Percentiles rank a stretch among this genome's conserved stretches.
Evolutionary conservation across 2,888 invertebrate species (phyloP).

Genomic region (Euproctis similis): DNA sequence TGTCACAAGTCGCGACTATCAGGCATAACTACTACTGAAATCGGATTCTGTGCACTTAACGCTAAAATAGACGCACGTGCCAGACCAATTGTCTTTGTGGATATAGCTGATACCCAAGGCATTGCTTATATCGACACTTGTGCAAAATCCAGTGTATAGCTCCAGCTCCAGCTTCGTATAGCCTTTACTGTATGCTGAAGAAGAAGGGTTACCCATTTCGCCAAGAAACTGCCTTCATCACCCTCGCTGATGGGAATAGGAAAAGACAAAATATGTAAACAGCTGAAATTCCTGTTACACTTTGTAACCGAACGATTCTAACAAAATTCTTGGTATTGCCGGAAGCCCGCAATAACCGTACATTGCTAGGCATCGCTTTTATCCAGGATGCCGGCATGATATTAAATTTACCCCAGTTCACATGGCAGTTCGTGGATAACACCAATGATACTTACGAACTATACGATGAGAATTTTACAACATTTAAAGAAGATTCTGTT

Average conservation of each 20-base stretch:
- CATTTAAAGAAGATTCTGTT: not conserved
- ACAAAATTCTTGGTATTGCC: slow-evolving; percentile 3
- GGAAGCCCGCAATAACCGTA: slow-evolving; percentile 3
- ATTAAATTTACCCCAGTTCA: slow-evolving; percentile 5
- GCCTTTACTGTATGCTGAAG: not conserved
- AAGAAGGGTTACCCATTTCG: not conserved
- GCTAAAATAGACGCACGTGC: not conserved
- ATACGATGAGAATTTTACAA: not conserved
- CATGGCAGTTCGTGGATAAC: not conserved
- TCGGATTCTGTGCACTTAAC: slow-evolving; percentile 1
- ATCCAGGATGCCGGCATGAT: slow-evolving; percentile 6
- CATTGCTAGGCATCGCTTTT: slow-evolving; percentile 6
- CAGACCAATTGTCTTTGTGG: not conserved
- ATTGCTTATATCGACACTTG: not conserved
- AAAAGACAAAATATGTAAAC: not conserved
- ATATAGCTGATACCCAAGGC: not conserved
- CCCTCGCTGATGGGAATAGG: not conserved
- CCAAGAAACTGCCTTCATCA: not conserved
- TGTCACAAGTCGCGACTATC: slow-evolving; percentile 2
- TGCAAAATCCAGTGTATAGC: not conserved
- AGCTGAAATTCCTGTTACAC: not conserved
- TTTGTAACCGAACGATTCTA: not conserved
- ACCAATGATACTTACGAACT: not conserved
- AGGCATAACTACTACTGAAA: not conserved
- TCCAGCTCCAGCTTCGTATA: not conserved